Evolutionary conservation across 2,797 vertebrate species (phyloP), one percentile per base, ranked within the genome.

Genomic region (Tenualosa ilisha): DNA sequence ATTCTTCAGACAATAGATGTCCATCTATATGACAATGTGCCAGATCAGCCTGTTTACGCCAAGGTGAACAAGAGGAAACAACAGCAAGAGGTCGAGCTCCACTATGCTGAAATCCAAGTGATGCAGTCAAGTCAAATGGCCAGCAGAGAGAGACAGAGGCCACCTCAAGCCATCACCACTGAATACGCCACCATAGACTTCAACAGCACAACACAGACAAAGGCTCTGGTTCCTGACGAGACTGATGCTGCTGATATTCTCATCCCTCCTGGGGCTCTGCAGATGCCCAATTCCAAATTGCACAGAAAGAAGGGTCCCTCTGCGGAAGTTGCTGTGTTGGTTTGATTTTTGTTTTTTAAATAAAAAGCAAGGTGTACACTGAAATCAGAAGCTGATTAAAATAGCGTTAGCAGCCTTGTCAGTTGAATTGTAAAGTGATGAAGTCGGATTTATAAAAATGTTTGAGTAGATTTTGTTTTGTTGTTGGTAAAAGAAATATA

Each of bases 141-240:
- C 85, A 51, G 81, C 26, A 83, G 65, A 68, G 83, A 31, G 84
- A 75, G 82, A 49, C 85, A 59, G 72, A 87, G 6, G 53, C 81
- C 72, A 17, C n/a, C 17, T 26, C 31, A 40, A n/a, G 79, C 8
- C 51, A 72, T 43, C 31, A 24, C 7, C 84, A 91, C 92, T 3
- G 88, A 90, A 31, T 92, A 92, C 24, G 92, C 90, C 54, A 88
- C 89, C 9, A 88, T 92, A 87, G 86, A 91, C 87, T 91, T 92
- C 81, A 84, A 72, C 26, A 82, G 43, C 26, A 59, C 85, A 37
- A 13, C 72, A 46, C 40, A 79, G 37, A 46, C 40, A 20, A 79
- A 20, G 72, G 37, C 72, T 43, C 72, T 24, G 6, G 26, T 68
- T 2, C 53, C 87, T 37, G 2, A 83, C 2, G 6, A 90, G 83